phyloP scores from a whole-genome alignment of 2,113 vertebrate genomes.

The Geothlypis trichas region DNA sequence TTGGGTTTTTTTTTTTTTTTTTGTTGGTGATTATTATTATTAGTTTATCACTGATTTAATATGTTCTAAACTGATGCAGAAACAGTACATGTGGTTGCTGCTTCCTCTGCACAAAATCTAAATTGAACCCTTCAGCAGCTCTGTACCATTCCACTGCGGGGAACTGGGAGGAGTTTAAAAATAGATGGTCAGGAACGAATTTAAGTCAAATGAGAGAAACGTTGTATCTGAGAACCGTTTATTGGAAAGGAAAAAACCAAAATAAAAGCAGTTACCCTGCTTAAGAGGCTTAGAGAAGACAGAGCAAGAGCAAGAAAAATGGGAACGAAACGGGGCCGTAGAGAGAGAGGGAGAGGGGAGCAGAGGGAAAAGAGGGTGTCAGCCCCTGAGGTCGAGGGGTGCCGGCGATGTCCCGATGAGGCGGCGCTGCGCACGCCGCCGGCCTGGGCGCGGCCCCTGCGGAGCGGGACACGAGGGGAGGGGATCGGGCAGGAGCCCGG shows the following conservation, averaged over 20 bases:
- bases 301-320: not conserved
- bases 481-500: no score
- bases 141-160: not conserved
- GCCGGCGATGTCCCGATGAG: rapidly evolving
- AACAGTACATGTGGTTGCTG: not conserved
- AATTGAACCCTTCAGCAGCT: not conserved
- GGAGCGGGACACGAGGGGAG: not conserved
- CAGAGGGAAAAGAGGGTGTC: not conserved
- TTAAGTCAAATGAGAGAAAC: no score
- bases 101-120: not conserved
- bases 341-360: not conserved
- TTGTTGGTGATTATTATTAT: not conserved
- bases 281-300: not conserved
- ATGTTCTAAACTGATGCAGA: not conserved
- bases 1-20: not conserved
- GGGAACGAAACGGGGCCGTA: not conserved
- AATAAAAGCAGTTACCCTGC: not conserved
- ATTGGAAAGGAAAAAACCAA: not conserved
- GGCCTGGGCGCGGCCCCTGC: not conserved
- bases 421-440: not conserved
- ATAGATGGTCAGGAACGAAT: not conserved
- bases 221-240: not conserved
- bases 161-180: not conserved
- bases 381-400: not conserved
- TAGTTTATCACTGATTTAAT: not conserved